Evolutionary conservation across 2,113 vertebrate genomes (phyloP).

Genomic region (Smithornis capensis): DNA sequence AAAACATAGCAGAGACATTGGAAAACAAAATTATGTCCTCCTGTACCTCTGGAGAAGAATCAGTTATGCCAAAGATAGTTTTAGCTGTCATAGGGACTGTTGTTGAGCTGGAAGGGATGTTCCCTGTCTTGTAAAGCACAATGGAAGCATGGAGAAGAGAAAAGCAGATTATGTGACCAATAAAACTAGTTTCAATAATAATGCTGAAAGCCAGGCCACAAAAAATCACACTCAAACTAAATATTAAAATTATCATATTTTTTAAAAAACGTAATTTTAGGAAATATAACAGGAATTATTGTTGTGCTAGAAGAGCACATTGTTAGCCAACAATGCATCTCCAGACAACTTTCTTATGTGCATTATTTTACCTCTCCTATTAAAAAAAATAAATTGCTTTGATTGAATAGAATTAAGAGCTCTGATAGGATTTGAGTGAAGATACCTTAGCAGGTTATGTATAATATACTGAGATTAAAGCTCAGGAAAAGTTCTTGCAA

Average conservation of each 20-base stretch:
- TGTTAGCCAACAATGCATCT: background rate
- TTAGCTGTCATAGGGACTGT: background rate
- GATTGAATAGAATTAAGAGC: background rate
- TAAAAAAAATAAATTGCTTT: background rate
- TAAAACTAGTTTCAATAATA: background rate
- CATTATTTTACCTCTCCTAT: background rate
- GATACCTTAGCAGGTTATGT: background rate
- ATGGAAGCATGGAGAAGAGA: background rate
- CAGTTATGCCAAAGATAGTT: background rate
- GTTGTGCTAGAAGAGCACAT: background rate
- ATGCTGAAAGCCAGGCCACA: background rate
- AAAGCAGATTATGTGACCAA: background rate
- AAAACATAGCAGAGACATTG: background rate
- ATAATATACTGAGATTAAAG: background rate
- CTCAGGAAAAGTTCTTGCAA: background rate
- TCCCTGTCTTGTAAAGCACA: background rate
- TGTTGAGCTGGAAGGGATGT: background rate
- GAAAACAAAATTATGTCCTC: background rate
- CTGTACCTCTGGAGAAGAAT: fast-evolving
- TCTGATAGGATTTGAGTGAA: background rate
- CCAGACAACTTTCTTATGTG: background rate
- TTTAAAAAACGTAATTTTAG: background rate
- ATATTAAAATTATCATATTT: background rate
- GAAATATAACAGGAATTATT: background rate
- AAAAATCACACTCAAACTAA: background rate